phyloP scores from a whole-genome alignment of 2,797 vertebrate genomes.

The Danio tinwini region DNA sequence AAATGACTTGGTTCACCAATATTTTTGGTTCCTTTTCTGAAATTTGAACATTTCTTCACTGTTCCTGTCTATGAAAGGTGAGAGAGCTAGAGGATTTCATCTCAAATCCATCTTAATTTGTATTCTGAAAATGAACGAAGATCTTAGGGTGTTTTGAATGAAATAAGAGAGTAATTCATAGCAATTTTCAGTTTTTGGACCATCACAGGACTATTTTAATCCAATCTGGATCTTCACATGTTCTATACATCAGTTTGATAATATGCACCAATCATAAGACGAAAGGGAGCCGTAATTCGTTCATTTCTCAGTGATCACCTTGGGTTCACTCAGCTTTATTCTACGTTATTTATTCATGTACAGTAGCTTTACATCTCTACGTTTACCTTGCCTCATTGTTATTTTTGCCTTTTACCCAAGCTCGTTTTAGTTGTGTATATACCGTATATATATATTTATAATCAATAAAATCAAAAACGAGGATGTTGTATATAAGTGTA shows the following conservation, averaged over 20 bases:
- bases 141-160: too few species aligned
- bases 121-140: too few species aligned
- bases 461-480: constrained; percentile 36
- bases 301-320: not conserved
- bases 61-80: too few species aligned
- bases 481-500: constrained; percentile 75
- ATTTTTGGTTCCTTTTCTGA: too few species aligned
- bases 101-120: too few species aligned
- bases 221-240: not conserved
- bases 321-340: constrained; percentile 20
- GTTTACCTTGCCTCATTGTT: constrained; percentile 27
- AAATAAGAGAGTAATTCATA: too few species aligned
- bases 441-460: constrained; percentile 24
- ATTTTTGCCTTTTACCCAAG: constrained; percentile 55
- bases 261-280: not conserved
- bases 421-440: constrained; percentile 64
- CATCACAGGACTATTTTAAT: not conserved
- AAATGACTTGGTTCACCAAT: too few species aligned
- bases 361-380: constrained; percentile 23
- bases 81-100: too few species aligned
- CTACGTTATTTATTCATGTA: constrained; percentile 46
- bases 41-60: too few species aligned
- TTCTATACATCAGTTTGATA: not conserved
- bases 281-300: not conserved
- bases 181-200: too few species aligned